These are phyloP conservation scores for Lateolabrax maculatus DNA, from an alignment of 2,797 vertebrate species.

Conservation along the genomic window DNA sequence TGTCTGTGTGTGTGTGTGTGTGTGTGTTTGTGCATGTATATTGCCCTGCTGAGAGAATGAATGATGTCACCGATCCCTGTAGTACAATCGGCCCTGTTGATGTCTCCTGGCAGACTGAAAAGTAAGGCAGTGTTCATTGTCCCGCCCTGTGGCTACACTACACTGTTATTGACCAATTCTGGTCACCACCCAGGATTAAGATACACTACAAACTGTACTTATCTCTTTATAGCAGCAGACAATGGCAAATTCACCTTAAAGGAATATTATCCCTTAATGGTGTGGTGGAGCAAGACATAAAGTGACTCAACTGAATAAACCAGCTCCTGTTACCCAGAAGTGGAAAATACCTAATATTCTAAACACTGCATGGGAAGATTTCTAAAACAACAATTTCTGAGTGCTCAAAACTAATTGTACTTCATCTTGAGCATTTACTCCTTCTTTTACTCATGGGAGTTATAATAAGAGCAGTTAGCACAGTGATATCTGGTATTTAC, in stretches of 20 bases:
- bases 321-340: slow-evolving; percentile 6
- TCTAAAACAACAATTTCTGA: slow-evolving; percentile 7
- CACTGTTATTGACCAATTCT: slow-evolving; percentile 57
- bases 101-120: slow-evolving; percentile 61
- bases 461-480: neutral
- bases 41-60: slow-evolving; percentile 61
- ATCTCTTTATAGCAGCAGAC: slow-evolving; percentile 51
- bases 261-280: slow-evolving; percentile 42
- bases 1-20: slow-evolving; percentile 35
- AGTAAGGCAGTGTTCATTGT: slow-evolving; percentile 68
- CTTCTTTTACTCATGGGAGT: neutral
- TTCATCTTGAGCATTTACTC: neutral
- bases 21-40: slow-evolving; percentile 28
- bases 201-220: slow-evolving; percentile 52
- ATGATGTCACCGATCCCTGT: slow-evolving; percentile 75
- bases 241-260: slow-evolving; percentile 53
- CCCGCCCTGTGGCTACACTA: slow-evolving; percentile 50
- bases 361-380: neutral
- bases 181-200: slow-evolving; percentile 58
- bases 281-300: neutral
- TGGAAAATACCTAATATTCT: too few relatives aligned
- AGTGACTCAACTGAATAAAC: slow-evolving; percentile 12
- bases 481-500: neutral
- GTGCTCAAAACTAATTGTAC: neutral
- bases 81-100: slow-evolving; percentile 73